Percentiles rank a stretch among this genome's conserved stretches.
These are phyloP conservation scores for Acronicta leporina DNA, from an alignment of 2,888 invertebrate species.

Conservation along the genomic window DNA sequence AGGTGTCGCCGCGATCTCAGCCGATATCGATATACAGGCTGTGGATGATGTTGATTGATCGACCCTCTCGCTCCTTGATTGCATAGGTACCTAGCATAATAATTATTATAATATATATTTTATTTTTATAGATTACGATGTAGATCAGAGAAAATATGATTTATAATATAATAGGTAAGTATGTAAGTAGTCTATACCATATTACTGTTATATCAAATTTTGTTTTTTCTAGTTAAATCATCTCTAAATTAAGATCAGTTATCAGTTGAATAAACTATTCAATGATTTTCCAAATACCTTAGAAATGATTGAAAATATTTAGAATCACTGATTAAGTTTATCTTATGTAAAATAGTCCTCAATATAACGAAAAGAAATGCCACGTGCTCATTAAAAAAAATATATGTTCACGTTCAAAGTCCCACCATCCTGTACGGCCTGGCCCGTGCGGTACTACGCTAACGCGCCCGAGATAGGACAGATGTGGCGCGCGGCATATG, in stretches of 20 bases:
- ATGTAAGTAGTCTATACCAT: too few relatives aligned
- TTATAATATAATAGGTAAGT: too few relatives aligned
- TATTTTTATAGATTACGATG: too few relatives aligned
- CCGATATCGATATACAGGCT: slow-evolving; percentile 77
- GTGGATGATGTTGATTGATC: slow-evolving; percentile 60
- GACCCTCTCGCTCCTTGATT: slow-evolving; percentile 4
- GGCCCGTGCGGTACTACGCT: slow-evolving; percentile 71
- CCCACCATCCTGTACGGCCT: slow-evolving; percentile 45
- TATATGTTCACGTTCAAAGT: neutral
- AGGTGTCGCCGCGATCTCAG: slow-evolving; percentile 83
- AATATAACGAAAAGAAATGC: neutral
- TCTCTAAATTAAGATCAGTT: too few relatives aligned
- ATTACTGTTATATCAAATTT: too few relatives aligned
- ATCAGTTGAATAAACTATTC: too few relatives aligned
- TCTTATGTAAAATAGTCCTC: neutral
- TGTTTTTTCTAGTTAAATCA: too few relatives aligned
- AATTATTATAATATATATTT: neutral
- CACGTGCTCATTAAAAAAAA: slow-evolving; percentile 10
- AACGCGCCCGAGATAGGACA: slow-evolving; percentile 62
- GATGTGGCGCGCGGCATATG: slow-evolving; percentile 67
- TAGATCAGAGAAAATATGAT: too few relatives aligned
- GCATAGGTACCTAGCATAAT: too few relatives aligned
- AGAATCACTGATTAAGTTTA: too few relatives aligned
- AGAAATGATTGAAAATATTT: too few relatives aligned
- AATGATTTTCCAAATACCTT: neutral